These are phyloP conservation scores for Tenualosa ilisha DNA, from an alignment of 2,797 vertebrate genomes.

Conservation along the genomic window DNA sequence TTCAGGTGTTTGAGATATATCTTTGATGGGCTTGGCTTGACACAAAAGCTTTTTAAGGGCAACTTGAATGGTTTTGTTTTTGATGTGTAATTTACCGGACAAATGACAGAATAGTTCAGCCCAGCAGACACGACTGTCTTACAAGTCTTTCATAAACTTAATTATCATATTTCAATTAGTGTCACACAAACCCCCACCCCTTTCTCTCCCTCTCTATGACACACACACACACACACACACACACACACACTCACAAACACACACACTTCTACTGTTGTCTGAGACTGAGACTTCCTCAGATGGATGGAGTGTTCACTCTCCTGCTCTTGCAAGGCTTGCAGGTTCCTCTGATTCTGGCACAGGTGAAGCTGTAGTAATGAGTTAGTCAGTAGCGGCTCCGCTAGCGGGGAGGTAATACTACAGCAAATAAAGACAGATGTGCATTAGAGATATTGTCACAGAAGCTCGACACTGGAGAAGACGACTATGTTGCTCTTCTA, in stretches of 20 bases:
- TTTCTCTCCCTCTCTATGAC: too few relatives aligned
- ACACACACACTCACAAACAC: background rate
- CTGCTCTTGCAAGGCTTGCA: background rate
- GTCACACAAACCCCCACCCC: too few relatives aligned
- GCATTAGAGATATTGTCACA: constrained; percentile 27
- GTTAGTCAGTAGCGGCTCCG: constrained; percentile 60
- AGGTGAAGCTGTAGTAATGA: constrained; percentile 60
- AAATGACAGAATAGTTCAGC: too few relatives aligned
- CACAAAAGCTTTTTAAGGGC: too few relatives aligned
- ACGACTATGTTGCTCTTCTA: background rate
- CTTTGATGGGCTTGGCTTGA: background rate
- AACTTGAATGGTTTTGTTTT: too few relatives aligned
- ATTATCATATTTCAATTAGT: too few relatives aligned
- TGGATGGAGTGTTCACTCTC: background rate
- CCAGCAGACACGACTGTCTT: too few relatives aligned
- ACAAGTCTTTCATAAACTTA: too few relatives aligned
- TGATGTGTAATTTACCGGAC: too few relatives aligned
- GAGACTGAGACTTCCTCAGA: background rate
- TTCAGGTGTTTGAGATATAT: background rate
- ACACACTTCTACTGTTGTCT: background rate
- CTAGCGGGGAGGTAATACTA: constrained; percentile 60
- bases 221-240: background rate
- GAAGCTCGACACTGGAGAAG: constrained; percentile 1
- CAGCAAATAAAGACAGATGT: constrained; percentile 51
- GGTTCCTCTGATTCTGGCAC: background rate